Evolutionary conservation across 1,140 invertebrate species (phyloP), one percentile per base, ranked within the genome.

Genomic region (Agrypnia vestita): DNA sequence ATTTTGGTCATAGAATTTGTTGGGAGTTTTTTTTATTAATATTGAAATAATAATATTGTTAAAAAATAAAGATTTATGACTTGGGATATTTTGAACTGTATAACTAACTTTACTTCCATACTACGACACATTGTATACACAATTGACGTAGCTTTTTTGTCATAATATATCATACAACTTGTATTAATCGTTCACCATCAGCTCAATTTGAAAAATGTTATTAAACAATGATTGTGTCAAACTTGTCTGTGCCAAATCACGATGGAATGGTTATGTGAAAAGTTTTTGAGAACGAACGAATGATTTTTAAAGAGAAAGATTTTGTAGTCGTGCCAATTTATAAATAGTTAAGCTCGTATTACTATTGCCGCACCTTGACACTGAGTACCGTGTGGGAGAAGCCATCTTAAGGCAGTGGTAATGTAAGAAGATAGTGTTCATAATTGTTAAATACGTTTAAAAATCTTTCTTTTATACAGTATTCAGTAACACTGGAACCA

Each of bases 381-480:
- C 67, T 21, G 51, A 15, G 17, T 13, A 21, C 17, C 67, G 67
- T 71, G 44, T 43, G 43, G 17, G 59, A 47, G 47, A 25, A 49
- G 67, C 67, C 67, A 25, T 71, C 17, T 21, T 71, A 71, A 71
- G 67, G 67, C 67, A 71, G 67, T 71, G 67, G 10, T 71, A 17
- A 69, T 47, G 67, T 71, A 71, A 71, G 67, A 46, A 21, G 46
- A 71, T 71, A 71, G 67, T 71, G 67, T 71, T 71, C 67, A 71
- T 51, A 47, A 71, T 51, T 71, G 67, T 71, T 71, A 71, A 71
- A 71, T 71, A 71, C 67, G 35, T 53, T 49, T 51, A 21, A 51
- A 51, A 49, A 49, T 51, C 13, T 67, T 51, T 71, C 19, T 71
- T 51, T 51, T 43, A 15, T 64, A n/a, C 12, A 17, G 12, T 56